phyloP scores from a whole-genome alignment of 2,113 vertebrate genomes.

The Boleophthalmus pectinirostris region DNA sequence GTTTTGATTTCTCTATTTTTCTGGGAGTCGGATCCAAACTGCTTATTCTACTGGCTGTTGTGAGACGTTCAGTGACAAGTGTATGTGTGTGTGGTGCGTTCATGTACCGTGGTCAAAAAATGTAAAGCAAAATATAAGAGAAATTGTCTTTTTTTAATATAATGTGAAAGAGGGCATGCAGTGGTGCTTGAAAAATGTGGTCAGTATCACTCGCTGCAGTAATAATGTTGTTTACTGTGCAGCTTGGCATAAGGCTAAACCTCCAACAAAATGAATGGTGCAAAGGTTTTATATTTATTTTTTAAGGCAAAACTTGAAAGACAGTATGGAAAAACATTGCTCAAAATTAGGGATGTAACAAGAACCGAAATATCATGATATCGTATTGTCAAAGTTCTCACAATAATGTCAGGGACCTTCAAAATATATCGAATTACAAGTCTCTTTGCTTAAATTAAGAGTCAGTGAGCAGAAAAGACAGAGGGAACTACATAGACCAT shows the following conservation, averaged over 20 bases:
- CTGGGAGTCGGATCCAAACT: constrained; percentile 19
- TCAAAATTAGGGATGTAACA: too few relatives aligned
- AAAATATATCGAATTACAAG: too few relatives aligned
- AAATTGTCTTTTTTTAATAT: constrained; percentile 44
- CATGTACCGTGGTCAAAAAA: constrained; percentile 50
- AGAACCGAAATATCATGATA: too few relatives aligned
- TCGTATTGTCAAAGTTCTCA: too few relatives aligned
- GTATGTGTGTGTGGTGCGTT: constrained; percentile 41
- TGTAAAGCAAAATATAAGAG: too few relatives aligned
- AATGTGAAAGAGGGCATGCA: constrained; percentile 39
- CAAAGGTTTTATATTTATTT: constrained; percentile 1
- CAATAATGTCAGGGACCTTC: too few relatives aligned
- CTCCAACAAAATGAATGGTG: not conserved
- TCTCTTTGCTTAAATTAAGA: too few relatives aligned
- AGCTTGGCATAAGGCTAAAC: constrained; percentile 39
- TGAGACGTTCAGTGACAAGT: constrained; percentile 50
- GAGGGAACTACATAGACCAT: too few relatives aligned
- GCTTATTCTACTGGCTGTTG: constrained; percentile 42
- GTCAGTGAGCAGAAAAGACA: too few relatives aligned
- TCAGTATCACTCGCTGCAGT: constrained; percentile 35
- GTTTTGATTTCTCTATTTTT: constrained; percentile 1
- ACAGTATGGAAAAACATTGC: not conserved
- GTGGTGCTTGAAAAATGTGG: constrained; percentile 19
- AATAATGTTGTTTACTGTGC: constrained; percentile 33
- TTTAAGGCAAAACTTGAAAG: not conserved